Conservation (phyloP, 2,888 invertebrate species). For the Eurytoma californica region DNA sequence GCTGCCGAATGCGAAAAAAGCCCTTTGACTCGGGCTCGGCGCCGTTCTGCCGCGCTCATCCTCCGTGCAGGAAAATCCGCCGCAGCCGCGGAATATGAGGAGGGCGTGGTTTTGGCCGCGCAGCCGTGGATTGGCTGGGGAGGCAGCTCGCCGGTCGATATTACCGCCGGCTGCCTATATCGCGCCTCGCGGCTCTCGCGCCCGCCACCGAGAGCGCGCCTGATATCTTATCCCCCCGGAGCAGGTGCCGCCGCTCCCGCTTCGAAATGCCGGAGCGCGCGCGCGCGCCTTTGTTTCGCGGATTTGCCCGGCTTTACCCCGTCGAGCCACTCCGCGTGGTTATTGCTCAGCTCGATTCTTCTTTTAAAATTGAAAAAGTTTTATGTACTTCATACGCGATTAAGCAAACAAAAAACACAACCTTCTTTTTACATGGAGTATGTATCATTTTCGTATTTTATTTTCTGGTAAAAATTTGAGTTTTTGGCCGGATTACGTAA, state of each 20-base stretch:
- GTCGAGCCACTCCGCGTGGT: not conserved
- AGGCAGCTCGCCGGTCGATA: slow-evolving; percentile 74
- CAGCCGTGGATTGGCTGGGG: slow-evolving; percentile 74
- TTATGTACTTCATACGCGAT: too few relatives aligned
- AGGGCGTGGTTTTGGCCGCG: slow-evolving; percentile 75
- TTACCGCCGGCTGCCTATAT: slow-evolving; percentile 69
- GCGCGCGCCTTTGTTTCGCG: not conserved
- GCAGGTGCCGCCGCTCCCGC: not conserved
- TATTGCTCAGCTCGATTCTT: too few relatives aligned
- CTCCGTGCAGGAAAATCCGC: too few relatives aligned
- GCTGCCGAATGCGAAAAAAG: too few relatives aligned
- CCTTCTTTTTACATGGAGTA: too few relatives aligned
- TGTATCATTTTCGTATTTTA: too few relatives aligned
- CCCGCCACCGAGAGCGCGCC: slow-evolving; percentile 63
- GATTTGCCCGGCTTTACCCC: not conserved
- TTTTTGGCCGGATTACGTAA: too few relatives aligned
- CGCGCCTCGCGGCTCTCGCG: slow-evolving; percentile 60
- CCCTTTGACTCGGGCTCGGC: not conserved
- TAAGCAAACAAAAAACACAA: too few relatives aligned
- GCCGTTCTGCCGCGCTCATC: too few relatives aligned
- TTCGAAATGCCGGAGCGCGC: not conserved
- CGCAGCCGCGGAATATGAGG: slow-evolving; percentile 69
- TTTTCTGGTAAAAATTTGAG: too few relatives aligned
- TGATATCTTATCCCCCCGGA: slow-evolving; percentile 67
- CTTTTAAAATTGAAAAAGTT: too few relatives aligned